Evolutionary conservation across 2,113 vertebrate genomes (phyloP), one percentile per base, ranked within the genome.

Genomic region (Anthoscopus minutus): DNA sequence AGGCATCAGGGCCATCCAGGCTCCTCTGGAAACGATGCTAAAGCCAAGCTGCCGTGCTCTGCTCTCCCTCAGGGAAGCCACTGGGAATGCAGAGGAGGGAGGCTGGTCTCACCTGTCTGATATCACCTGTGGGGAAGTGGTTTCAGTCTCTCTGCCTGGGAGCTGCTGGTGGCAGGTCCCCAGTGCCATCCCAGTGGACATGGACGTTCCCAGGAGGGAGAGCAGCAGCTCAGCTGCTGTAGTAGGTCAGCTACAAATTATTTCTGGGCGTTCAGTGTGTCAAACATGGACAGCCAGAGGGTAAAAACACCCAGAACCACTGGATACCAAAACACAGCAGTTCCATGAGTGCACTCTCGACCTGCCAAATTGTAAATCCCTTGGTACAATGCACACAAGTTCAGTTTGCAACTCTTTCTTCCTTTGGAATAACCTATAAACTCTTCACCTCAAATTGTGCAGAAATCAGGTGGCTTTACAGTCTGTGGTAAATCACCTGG

Each of bases 311-410:
- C 67, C 40, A 28, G 80, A 90, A 65, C 44, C 65, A 20, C 85
- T 40, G 80, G 77, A n/a, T 0, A 88, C 86, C 94, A 88, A 45
- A 88, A 56, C 79, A 33, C 5, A 78, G 78, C 76, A 92, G 90
- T 42, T 97, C 81, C 93, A 83, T 64, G 64, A 91, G 89, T 94
- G 73, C 96, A 19, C 94, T 82, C 94, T 84, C 66, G 31, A 86
- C 72, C 86, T 97, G 81, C 83, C 76, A 86, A 91, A 94, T 92
- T 97, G 31, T 33, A 93, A 95, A 97, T 93, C 91, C 89, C 57
- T 79, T 72, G 93, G 74, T 92, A 86, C 37, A 54, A 92, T 69
- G 85, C 96, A 91, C 94, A 76, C 40, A 27, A 91, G 64, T 90
- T 95, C 95, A 73, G 82, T 76, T 94, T 96, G 82, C 87, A 91